A percentile compares a stretch with the other conserved stretches of the same genome.
phyloP scores from a whole-genome alignment of 2,888 invertebrate genomes.

The Drosophila neotestacea region DNA sequence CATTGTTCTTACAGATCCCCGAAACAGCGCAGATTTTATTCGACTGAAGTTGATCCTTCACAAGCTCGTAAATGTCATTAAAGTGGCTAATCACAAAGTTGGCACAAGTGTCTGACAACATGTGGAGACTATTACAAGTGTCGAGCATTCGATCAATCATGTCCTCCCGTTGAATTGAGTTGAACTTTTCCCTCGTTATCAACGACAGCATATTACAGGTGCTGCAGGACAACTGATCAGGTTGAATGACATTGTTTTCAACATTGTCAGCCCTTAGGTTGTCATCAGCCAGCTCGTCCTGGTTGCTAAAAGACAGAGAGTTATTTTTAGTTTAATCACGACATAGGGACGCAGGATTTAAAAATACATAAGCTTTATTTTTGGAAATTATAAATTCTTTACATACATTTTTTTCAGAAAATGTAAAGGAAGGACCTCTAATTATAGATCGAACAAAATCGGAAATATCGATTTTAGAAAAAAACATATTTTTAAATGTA shows the following conservation, averaged over 20 bases:
- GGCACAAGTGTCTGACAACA: constrained; percentile 22
- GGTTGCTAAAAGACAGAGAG: neutral
- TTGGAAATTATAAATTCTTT: no score
- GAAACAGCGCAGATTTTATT: constrained; percentile 13
- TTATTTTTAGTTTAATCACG: no score
- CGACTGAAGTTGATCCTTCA: constrained; percentile 9
- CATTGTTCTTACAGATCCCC: constrained; percentile 9
- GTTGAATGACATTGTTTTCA: neutral
- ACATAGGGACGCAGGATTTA: no score
- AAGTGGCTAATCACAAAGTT: constrained; percentile 23
- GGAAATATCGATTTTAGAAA: no score
- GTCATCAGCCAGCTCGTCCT: neutral
- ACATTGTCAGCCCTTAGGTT: no score
- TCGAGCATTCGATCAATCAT: constrained; percentile 12
- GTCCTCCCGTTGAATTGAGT: constrained; percentile 1
- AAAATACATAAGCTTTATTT: no score
- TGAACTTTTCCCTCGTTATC: constrained; percentile 1
- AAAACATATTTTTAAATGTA: no score
- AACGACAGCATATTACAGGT: constrained; percentile 23
- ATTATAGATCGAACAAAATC: no score
- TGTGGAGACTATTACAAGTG: constrained; percentile 10
- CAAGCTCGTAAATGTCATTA: constrained; percentile 22
- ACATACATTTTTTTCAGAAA: no score
- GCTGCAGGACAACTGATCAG: constrained; percentile 29
- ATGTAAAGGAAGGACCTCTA: no score